phyloP scores from a whole-genome alignment of 2,888 invertebrate species.

The Cephonodes hylas region DNA sequence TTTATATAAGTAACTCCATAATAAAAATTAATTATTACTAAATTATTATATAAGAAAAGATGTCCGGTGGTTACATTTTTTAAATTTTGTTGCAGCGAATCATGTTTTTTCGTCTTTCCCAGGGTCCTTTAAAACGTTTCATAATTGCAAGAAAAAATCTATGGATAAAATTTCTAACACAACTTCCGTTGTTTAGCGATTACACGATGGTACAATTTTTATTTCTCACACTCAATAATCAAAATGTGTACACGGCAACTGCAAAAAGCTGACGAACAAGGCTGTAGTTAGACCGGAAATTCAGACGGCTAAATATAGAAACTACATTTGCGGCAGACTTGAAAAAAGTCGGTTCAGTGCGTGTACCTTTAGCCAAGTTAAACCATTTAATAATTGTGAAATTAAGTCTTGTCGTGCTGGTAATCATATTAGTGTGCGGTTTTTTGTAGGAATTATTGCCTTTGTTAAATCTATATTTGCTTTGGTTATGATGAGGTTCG shows the following conservation, averaged over 20 bases:
- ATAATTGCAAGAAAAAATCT: too few species aligned
- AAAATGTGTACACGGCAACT: background rate
- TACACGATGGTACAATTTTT: background rate
- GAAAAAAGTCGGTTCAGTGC: background rate
- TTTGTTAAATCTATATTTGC: background rate
- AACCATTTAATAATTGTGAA: background rate
- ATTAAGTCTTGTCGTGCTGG: background rate
- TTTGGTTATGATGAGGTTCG: too few species aligned
- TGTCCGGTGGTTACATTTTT: too few species aligned
- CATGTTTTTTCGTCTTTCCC: too few species aligned
- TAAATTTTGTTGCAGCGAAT: too few species aligned
- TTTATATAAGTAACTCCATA: too few species aligned
- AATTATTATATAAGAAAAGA: too few species aligned
- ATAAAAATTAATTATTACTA: too few species aligned
- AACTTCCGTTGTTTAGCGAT: background rate
- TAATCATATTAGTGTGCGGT: background rate
- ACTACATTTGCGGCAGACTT: background rate
- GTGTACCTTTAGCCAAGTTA: background rate
- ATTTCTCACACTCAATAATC: background rate
- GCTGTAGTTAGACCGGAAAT: conserved; percentile 5
- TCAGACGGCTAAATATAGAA: conserved; percentile 3
- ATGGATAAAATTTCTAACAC: too few species aligned
- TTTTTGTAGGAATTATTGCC: too few species aligned
- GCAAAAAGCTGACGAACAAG: conserved; percentile 3
- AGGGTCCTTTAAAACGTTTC: too few species aligned